Evolutionary conservation across 2,888 invertebrate genomes (phyloP).

Genomic region (Pyralis farinalis): DNA sequence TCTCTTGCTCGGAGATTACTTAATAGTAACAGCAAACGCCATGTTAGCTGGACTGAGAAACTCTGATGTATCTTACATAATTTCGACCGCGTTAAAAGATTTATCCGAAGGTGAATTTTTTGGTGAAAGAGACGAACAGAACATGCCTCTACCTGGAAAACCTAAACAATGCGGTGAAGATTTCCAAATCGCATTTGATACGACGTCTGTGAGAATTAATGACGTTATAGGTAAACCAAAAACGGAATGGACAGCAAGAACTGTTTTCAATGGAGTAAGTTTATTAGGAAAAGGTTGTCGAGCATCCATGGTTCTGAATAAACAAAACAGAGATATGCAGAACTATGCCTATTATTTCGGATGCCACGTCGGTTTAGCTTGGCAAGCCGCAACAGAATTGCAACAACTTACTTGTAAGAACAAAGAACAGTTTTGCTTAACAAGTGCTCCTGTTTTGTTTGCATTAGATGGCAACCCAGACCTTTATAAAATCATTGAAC

Average conservation of each 20-base stretch:
- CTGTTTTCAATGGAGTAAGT: conserved; percentile 86
- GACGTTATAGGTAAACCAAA: conserved; percentile 80
- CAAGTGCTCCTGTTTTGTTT: conserved; percentile 92
- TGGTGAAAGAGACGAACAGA: conserved; percentile 87
- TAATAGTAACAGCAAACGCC: conserved; percentile 89
- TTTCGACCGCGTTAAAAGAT: conserved; percentile 90
- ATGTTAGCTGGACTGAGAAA: conserved; percentile 88
- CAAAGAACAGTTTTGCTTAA: conserved; percentile 85
- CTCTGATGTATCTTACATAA: conserved; percentile 88
- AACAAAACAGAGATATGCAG: conserved; percentile 84
- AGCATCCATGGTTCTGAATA: conserved; percentile 88
- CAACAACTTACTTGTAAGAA: conserved; percentile 78
- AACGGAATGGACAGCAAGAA: conserved; percentile 87
- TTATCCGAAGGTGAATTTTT: conserved; percentile 92
- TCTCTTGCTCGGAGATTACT: conserved; percentile 91
- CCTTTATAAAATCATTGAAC: conserved; percentile 82
- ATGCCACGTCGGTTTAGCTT: conserved; percentile 89
- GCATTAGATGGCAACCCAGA: conserved; percentile 89
- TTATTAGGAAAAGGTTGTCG: conserved; percentile 88
- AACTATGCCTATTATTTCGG: conserved; percentile 90
- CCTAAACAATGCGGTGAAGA: conserved; percentile 65
- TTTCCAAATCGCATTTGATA: conserved; percentile 59
- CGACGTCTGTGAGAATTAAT: conserved; percentile 51
- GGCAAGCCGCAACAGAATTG: conserved; percentile 84
- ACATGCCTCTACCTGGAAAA: conserved; percentile 86